Conservation (phyloP, 2,113 vertebrate species). For the Himantopus leucocephalus region DNA sequence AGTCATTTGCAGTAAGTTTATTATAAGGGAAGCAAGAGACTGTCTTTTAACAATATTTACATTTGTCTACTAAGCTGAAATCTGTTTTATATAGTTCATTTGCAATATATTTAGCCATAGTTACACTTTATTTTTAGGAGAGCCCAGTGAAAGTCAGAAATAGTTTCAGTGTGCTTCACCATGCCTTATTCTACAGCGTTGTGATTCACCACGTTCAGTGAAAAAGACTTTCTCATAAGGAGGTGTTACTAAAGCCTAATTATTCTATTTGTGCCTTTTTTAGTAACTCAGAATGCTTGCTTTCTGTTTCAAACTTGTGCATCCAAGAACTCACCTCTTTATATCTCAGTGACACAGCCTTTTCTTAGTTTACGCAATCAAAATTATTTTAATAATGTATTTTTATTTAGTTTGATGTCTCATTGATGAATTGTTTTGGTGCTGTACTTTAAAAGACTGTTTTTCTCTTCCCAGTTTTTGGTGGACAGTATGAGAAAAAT, state of each 20-base stretch:
- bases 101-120: conserved; percentile 60
- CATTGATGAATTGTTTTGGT: not conserved
- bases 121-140: conserved; percentile 65
- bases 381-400: not conserved
- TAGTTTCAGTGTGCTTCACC: conserved; percentile 29
- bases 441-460: not conserved
- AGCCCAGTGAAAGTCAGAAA: conserved; percentile 55
- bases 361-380: not conserved
- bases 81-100: conserved; percentile 63
- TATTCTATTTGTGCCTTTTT: not conserved
- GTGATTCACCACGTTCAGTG: conserved; percentile 28
- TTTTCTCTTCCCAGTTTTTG: not conserved
- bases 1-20: conserved; percentile 36
- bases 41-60: conserved; percentile 66
- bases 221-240: conserved; percentile 16
- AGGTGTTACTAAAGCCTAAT: conserved; percentile 36
- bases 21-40: conserved; percentile 46
- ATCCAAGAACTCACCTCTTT: not conserved
- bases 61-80: conserved; percentile 53
- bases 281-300: not conserved
- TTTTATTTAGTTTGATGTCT: not conserved
- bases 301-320: not conserved
- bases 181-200: conserved; percentile 18
- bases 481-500: not conserved
- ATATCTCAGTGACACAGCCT: not conserved